Evolutionary conservation across 2,797 vertebrate species (phyloP).

Genomic region (Tachyglossus aculeatus): DNA sequence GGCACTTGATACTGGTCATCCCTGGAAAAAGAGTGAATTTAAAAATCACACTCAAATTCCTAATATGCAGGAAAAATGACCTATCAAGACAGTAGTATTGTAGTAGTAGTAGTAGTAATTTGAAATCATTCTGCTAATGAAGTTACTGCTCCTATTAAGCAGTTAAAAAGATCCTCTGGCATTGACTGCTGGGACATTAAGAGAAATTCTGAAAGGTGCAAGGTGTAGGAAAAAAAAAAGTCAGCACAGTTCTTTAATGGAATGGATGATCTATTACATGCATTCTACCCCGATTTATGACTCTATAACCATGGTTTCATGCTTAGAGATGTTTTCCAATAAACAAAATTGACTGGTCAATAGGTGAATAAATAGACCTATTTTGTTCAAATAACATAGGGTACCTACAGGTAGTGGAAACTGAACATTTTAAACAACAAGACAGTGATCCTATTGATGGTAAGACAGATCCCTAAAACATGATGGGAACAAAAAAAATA

Average conservation of each 20-base stretch:
- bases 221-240: not conserved
- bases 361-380: not conserved
- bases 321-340: not conserved
- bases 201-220: not conserved
- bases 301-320: not conserved
- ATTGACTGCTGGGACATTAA: not conserved
- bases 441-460: no score
- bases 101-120: no score
- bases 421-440: no score
- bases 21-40: no score
- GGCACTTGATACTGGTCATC: no score
- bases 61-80: no score
- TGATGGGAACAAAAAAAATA: no score
- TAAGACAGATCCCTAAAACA: no score
- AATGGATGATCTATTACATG: not conserved
- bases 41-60: no score
- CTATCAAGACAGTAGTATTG: no score
- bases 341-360: conserved; percentile 2
- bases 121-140: not conserved
- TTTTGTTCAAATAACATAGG: not conserved
- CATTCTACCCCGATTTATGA: not conserved
- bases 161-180: not conserved
- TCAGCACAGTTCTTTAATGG: not conserved
- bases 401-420: not conserved
- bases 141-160: not conserved